A percentile compares a stretch with the other conserved stretches of the same genome.
These are phyloP conservation scores for Bruchidius siliquastri DNA, from an alignment of 2,888 invertebrate genomes.

Conservation along the genomic window DNA sequence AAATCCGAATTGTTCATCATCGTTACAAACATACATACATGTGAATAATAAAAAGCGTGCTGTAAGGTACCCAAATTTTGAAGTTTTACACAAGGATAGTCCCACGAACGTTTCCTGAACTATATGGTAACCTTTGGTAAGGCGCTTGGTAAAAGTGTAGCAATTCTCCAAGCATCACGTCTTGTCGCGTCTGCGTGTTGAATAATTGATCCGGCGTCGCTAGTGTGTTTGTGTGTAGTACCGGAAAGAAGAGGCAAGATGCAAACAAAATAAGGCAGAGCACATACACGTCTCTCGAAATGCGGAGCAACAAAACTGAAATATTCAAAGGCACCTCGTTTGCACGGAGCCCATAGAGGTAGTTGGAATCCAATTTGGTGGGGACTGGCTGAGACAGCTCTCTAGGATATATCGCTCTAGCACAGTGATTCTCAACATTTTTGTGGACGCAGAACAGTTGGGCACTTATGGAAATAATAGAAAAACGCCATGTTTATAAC, in stretches of 20 bases:
- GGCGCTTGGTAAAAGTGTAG: not conserved
- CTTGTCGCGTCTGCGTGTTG: not conserved
- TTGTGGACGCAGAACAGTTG: too few relatives aligned
- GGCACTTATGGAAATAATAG: too few relatives aligned
- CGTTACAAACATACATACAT: too few relatives aligned
- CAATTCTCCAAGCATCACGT: not conserved
- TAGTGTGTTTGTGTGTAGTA: not conserved
- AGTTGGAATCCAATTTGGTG: not conserved
- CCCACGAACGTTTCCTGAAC: not conserved
- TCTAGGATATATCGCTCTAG: too few relatives aligned
- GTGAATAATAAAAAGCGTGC: too few relatives aligned
- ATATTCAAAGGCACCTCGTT: not conserved
- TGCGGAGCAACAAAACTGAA: not conserved
- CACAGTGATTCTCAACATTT: too few relatives aligned
- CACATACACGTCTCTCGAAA: not conserved
- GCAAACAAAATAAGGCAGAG: not conserved
- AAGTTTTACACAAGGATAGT: too few relatives aligned
- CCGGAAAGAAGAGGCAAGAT: not conserved
- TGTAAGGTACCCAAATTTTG: too few relatives aligned
- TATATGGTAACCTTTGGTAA: not conserved
- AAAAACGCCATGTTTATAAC: too few relatives aligned
- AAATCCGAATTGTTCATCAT: too few relatives aligned
- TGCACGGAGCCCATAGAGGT: not conserved
- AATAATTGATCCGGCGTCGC: not conserved
- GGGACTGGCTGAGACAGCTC: too few relatives aligned